Evolutionary conservation across 2,888 invertebrate genomes (phyloP), one percentile per base, ranked within the genome.

Genomic region (Melangyna quadrimaculata): DNA sequence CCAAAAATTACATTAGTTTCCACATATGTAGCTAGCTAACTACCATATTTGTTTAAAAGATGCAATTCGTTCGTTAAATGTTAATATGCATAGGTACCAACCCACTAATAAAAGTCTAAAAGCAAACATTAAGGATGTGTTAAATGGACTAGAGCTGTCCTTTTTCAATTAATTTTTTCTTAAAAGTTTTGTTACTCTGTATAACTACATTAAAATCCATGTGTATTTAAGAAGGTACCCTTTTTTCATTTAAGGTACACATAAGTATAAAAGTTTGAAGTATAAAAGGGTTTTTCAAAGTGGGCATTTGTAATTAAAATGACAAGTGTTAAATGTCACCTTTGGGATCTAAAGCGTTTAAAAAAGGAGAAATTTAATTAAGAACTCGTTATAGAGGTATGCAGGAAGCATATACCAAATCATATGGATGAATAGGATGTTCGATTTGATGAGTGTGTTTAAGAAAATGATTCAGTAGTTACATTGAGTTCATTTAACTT

Each of bases 251-350:
- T 3, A n/a, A 8, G 1, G 7, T 24, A 14, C 7, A 24, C 24
- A 27, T 8, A 7, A 40, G 51, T 27, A 24, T 14, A 43, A 63
- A 43, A 63, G 40, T 43, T 27, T 27, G n/a, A 24, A 55, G 17
- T 74, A 14, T 51, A 37, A 53, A n/a, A 22, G 43, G 24, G 67
- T 32, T 40, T 19, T 73, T 19, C 55, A 51, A 59, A 40, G 59
- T 40, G 59, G 65, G 61, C 71, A 35, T 61, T 72, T 61, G 53
- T 61, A 78, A 61, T 78, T 69, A 61, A n/a, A 45, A 65, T 45
- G 53, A 61, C 65, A 67, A 70, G 78, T 82, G 43, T 78, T 19
- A 59, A 79, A 74, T 74, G 78, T 27, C 57, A 71, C 53, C 48
- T 71, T 40, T 1, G 51, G 43, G 51, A 59, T 59, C 32, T 8